A percentile compares a stretch with the other conserved stretches of the same genome.
Evolutionary conservation across 1,140 invertebrate genomes (phyloP).

Genomic region (Ptiloglossa arizonensis): DNA sequence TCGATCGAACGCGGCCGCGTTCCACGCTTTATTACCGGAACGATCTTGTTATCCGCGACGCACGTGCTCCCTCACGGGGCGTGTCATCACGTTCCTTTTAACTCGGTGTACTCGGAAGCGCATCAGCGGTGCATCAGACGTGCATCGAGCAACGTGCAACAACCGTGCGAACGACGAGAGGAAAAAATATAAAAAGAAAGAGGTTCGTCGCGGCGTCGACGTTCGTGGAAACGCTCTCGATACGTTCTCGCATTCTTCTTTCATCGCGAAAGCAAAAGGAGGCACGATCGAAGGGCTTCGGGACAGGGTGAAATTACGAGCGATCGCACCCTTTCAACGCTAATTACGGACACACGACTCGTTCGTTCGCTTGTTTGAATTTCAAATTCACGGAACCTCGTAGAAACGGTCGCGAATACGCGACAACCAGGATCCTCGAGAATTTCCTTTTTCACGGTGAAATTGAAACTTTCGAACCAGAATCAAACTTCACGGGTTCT

Average conservation of each 20-base stretch:
- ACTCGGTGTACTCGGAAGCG: conserved; percentile 23
- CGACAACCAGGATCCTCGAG: too few relatives aligned
- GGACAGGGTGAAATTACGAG: too few relatives aligned
- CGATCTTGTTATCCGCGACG: conserved; percentile 42
- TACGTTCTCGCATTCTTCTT: conserved; percentile 42
- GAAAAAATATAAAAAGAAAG: too few relatives aligned
- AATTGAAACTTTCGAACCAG: too few relatives aligned
- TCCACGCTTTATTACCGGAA: conserved; percentile 16
- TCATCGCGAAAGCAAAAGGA: conserved; percentile 43
- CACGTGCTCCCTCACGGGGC: conserved; percentile 34
- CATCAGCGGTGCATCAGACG: conserved; percentile 15
- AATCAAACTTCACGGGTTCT: too few relatives aligned
- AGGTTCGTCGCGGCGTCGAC: neutral
- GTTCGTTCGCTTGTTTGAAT: too few relatives aligned
- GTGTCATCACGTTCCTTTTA: conserved; percentile 41
- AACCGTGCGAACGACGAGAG: conserved; percentile 4
- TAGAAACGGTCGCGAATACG: too few relatives aligned
- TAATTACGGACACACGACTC: too few relatives aligned
- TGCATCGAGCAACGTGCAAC: conserved; percentile 36
- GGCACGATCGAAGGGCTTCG: neutral
- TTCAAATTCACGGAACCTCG: too few relatives aligned
- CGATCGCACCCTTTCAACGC: too few relatives aligned
- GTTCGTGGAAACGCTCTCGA: conserved; percentile 5
- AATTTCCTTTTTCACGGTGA: too few relatives aligned
- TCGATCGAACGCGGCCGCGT: conserved; percentile 14